Base-by-base conservation (phyloP, 2,113 vertebrate species). In the Pseudolaguvia tuberculata region DNA sequence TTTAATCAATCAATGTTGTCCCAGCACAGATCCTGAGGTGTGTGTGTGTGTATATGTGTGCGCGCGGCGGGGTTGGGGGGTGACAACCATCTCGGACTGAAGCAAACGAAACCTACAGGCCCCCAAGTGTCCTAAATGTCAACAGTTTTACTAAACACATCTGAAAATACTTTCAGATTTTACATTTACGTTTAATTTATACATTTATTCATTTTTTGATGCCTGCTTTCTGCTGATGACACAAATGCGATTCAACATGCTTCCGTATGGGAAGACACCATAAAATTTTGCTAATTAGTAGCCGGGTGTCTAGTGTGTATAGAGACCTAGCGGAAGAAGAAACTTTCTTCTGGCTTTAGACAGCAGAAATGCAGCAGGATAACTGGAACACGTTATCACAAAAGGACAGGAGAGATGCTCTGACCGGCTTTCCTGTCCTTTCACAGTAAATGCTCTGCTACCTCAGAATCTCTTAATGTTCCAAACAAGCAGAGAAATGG, bases 401-500 rank as follows among this genome's bases (percentile, higher is more conserved):
- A 66, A 47, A 57, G 52, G 14, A 47, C 63, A 69, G 65, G 20
- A 57, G 13, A 69, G 63, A 56, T 29, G 53, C 25, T 59, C 29
- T 13, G 4, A 23, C 51, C 58, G 73, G 62, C 39, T 67, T 57
- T 39, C 21, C 39, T 50, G 25, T 69, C 39, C 65, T 76, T 75
- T 75, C 73, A 76, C 25, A 59, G 59, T 59, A 75, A 75, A 75
- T 45, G 42, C 52, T 31, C 73, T 25, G 35, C 63, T 75, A 75
- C 73, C 62, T 67, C 31, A 66, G 63, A 75, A 56, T 59, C 52
- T 42, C 63, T 57, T 75, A 56, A 76, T 76, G 75, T 76, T 52
- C 66, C 57, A 58, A 76, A 69, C 67, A 76, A 76, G 65, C 13
- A 11, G 53, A 59, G 74, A 76, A 76, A 70, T 52, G 66, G 74